Evolutionary conservation across 1,140 invertebrate species (phyloP), one percentile per base, ranked within the genome.

Genomic region (Drosophila equinoxialis): DNA sequence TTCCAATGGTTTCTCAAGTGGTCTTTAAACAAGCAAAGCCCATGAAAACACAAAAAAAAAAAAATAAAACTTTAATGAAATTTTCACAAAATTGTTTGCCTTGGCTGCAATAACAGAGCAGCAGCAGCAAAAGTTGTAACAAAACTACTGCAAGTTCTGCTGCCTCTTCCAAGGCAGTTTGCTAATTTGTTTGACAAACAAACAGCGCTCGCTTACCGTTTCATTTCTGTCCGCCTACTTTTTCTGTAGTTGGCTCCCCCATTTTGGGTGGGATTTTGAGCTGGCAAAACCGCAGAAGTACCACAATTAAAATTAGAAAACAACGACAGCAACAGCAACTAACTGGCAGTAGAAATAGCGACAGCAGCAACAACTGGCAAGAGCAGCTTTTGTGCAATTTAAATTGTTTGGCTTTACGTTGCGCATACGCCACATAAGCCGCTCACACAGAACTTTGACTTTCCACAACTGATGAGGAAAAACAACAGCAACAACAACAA

Each of bases 131-230:
- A 54, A 82, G 79, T 81, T 82, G 65, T 65, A 39, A 54, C 67
- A 71, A 77, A 77, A 77, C 75, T 77, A 77, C 75, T 67, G 60
- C 73, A 81, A 81, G 68, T 77, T 79, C 71, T 82, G 30, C 6
- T 30, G 30, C 30, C 30, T 74, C 37, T 39, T 39, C 1, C 45
- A 51, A 77, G 79, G 74, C 79, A 82, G 80, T 71, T 82, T 82
- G 74, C 79, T 82, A 82, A 82, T 82, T 82, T 82, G 79, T 82
- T 82, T 82, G 79, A 82, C 79, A 82, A 82, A 82, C 79, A 81
- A 51, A 51, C 45, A 51, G 17, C 45, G 79, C 63, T 54, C 73
- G 73, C 51, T 79, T 78, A 78, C 75, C 68, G 65, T 71, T 51
- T 51, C 45, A 51, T 51, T 51, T 72, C 48, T 45, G 64, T 13